Percentiles rank a stretch among this genome's conserved stretches.
phyloP scores from a whole-genome alignment of 2,797 vertebrate genomes.

The Presbytis comata region DNA sequence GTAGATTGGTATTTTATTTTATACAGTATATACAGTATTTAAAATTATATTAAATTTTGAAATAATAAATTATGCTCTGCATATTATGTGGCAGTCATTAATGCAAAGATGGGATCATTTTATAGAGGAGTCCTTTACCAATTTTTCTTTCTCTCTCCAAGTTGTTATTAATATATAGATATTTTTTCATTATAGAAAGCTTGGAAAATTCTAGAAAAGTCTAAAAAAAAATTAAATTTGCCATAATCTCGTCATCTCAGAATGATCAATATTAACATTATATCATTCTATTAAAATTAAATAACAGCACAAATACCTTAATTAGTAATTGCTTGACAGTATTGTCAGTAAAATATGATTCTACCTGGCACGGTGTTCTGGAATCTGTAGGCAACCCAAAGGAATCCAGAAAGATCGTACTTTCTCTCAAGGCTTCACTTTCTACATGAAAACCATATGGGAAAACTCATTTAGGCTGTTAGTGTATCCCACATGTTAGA shows the following conservation, averaged over 20 bases:
- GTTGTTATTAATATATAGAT: neutral
- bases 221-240: neutral
- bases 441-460: neutral
- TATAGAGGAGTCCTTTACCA: neutral
- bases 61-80: slow-evolving; percentile 88
- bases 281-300: neutral
- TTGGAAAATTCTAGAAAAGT: slow-evolving; percentile 28
- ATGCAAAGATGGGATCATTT: slow-evolving; percentile 62
- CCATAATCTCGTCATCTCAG: neutral
- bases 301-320: neutral
- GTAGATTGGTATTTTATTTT: slow-evolving; percentile 91
- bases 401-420: neutral
- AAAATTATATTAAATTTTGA: slow-evolving; percentile 90
- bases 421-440: neutral
- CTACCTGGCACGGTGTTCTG: neutral
- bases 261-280: neutral
- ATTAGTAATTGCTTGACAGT: neutral
- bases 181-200: neutral
- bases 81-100: slow-evolving; percentile 84
- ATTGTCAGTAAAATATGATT: neutral
- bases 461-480: neutral
- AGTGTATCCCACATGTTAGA: neutral
- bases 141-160: neutral
- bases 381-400: neutral
- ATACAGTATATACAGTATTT: slow-evolving; percentile 92